A percentile compares a stretch with the other conserved stretches of the same genome.
phyloP scores from a whole-genome alignment of 1,140 invertebrate genomes.

The Colletes gigas region DNA sequence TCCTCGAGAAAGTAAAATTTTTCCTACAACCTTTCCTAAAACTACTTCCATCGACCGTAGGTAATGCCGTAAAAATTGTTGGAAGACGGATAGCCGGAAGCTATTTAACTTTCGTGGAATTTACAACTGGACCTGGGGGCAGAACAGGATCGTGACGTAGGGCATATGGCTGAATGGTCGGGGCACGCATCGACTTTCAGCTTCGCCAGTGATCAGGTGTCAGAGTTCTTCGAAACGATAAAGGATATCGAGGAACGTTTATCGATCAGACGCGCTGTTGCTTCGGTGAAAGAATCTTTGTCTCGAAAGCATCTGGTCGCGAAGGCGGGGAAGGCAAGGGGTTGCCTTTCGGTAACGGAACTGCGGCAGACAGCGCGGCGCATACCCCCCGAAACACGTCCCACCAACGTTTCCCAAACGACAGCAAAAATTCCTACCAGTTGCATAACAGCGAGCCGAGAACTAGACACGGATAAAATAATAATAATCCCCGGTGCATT shows the following conservation, averaged over 20 bases:
- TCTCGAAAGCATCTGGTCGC: not conserved
- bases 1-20: not conserved
- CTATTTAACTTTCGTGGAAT: not conserved
- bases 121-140: not conserved
- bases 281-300: no score
- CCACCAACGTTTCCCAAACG: not conserved
- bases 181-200: not conserved
- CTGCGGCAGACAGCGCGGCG: not conserved
- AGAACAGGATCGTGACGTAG: not conserved
- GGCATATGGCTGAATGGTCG: not conserved
- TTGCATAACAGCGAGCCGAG: no score
- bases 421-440: no score
- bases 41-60: not conserved
- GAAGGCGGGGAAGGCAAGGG: not conserved
- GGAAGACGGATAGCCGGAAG: not conserved
- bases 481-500: not conserved
- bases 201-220: not conserved
- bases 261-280: no score
- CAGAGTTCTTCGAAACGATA: not conserved
- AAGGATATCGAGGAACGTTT: not conserved
- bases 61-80: not conserved
- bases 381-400: not conserved
- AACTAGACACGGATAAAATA: not conserved
- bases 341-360: not conserved
- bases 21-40: no score